These are phyloP conservation scores for Trinorchestia longiramus DNA, from an alignment of 1,140 invertebrate genomes.

Conservation along the genomic window DNA sequence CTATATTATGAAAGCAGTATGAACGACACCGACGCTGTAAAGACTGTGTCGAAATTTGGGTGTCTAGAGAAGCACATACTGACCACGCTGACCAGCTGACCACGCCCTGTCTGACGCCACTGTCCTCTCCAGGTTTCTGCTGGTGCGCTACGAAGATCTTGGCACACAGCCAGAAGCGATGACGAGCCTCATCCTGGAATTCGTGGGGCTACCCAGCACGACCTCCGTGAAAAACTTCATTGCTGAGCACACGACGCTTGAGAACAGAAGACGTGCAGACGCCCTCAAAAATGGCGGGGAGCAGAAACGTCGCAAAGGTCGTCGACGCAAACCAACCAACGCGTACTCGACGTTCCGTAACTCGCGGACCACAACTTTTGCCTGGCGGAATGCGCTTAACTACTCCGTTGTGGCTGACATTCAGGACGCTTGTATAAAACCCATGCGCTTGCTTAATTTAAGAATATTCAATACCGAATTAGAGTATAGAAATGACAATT, in stretches of 20 bases:
- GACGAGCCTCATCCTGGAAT: slow-evolving; percentile 66
- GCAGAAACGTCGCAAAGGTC: not conserved
- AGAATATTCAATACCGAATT: slow-evolving; percentile 59
- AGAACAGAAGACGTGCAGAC: not conserved
- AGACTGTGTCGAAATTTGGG: too few species aligned
- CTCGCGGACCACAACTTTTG: slow-evolving; percentile 63
- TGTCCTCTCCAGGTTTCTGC: slow-evolving; percentile 61
- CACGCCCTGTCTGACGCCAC: not conserved
- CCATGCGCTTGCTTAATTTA: slow-evolving; percentile 58
- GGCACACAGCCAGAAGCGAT: slow-evolving; percentile 66
- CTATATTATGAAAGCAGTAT: not conserved
- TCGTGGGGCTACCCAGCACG: slow-evolving; percentile 64
- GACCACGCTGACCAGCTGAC: too few species aligned
- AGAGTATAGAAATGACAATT: slow-evolving; percentile 61
- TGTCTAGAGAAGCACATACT: too few species aligned
- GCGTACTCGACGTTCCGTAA: slow-evolving; percentile 65
- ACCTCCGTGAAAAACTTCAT: slow-evolving; percentile 61
- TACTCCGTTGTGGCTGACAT: slow-evolving; percentile 58
- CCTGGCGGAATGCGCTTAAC: slow-evolving; percentile 64
- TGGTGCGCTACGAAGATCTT: slow-evolving; percentile 68
- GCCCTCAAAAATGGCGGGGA: not conserved
- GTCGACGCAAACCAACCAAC: slow-evolving; percentile 1
- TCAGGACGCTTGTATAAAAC: slow-evolving; percentile 60
- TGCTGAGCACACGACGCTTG: slow-evolving; percentile 60
- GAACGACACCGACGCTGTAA: too few species aligned